A percentile compares a stretch with the other conserved stretches of the same genome.
Conservation (phyloP, 2,113 vertebrate species). For the Phalacrocorax carbo region DNA sequence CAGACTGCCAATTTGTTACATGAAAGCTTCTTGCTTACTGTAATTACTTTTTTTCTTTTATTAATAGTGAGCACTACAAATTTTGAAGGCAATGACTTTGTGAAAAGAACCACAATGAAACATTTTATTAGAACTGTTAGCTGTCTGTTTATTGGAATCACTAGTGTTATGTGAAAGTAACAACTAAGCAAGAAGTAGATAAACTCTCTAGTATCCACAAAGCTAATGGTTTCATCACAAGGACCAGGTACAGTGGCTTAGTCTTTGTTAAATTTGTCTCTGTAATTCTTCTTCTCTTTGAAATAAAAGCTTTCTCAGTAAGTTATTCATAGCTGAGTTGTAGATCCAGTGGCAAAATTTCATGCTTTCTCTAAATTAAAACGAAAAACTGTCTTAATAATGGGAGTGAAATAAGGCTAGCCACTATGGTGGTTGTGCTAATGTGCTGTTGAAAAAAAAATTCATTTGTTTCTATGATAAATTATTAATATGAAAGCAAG, state of each 20-base stretch:
- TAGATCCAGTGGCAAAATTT: background rate
- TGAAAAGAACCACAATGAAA: background rate
- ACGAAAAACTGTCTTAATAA: background rate
- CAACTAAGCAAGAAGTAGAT: background rate
- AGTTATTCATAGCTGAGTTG: background rate
- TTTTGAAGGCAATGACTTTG: background rate
- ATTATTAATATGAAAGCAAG: constrained; percentile 36
- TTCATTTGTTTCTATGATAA: constrained; percentile 39
- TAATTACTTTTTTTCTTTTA: background rate
- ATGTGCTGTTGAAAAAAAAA: background rate
- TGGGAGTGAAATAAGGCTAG: background rate
- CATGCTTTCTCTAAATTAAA: constrained; percentile 3
- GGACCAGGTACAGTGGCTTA: background rate
- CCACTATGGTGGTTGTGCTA: background rate
- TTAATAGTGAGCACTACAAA: background rate
- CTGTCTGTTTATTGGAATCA: background rate
- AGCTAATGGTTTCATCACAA: background rate
- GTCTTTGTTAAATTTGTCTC: background rate
- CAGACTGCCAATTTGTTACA: background rate
- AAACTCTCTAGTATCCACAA: background rate
- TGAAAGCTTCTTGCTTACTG: background rate
- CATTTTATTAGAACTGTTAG: background rate
- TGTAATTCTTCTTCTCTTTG: background rate
- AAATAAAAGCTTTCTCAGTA: background rate
- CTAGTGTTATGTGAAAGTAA: background rate